Evolutionary conservation across 2,888 invertebrate genomes (phyloP).

Genomic region (Volucella zonaria): DNA sequence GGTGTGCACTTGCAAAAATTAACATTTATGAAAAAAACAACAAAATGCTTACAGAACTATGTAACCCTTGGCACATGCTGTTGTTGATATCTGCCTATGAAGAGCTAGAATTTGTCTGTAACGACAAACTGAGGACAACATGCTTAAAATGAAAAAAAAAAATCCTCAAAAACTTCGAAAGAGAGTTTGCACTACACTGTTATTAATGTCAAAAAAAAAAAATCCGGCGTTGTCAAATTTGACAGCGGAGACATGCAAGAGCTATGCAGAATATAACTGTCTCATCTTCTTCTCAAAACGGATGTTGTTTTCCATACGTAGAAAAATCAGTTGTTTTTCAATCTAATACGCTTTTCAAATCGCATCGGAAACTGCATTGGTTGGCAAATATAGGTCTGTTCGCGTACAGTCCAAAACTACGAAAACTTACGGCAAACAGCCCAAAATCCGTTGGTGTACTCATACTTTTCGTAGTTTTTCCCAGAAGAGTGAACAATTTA

Average conservation of each 20-base stretch:
- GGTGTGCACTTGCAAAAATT: neutral
- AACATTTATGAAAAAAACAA: conserved; percentile 9
- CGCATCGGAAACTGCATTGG: no score
- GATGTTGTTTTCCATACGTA: no score
- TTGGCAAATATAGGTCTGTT: no score
- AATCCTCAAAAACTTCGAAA: neutral
- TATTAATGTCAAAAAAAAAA: conserved; percentile 21
- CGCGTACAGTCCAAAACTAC: no score
- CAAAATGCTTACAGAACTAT: conserved; percentile 87
- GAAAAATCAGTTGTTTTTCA: no score
- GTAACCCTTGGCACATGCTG: conserved; percentile 83
- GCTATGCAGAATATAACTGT: no score
- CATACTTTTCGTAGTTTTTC: no score
- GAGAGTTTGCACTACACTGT: neutral
- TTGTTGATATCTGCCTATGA: conserved; percentile 58
- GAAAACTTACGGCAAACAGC: no score
- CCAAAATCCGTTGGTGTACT: no score
- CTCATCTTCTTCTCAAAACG: no score
- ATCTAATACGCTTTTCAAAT: no score
- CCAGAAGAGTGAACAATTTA: no score
- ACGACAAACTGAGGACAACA: conserved; percentile 58
- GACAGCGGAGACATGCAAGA: neutral
- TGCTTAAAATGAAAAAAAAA: conserved; percentile 25
- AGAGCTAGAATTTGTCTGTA: conserved; percentile 26
- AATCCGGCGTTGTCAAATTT: conserved; percentile 49